Conservation (phyloP, 1,140 invertebrate species). For the Drosophila orena region DNA sequence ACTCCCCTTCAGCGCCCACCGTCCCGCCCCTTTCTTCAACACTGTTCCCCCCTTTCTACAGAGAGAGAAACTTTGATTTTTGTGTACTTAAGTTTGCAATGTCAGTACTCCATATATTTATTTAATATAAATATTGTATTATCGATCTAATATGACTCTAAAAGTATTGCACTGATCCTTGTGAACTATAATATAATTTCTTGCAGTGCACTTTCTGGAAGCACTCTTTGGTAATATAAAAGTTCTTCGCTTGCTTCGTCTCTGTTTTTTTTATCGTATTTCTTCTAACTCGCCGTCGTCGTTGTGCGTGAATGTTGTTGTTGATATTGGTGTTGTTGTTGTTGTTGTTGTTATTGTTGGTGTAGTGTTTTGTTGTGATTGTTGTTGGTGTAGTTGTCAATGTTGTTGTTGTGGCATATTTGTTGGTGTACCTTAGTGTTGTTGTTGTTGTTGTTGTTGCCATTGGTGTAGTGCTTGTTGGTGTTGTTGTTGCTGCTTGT, state of each 20-base stretch:
- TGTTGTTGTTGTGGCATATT: conserved; percentile 13
- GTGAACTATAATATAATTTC: too few relatives aligned
- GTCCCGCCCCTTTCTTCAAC: conserved; percentile 5
- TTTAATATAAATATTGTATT: too few relatives aligned
- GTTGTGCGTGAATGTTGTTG: conserved; percentile 65
- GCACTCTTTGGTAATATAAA: conserved; percentile 48
- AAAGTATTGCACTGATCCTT: neutral
- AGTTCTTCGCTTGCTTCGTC: conserved; percentile 43
- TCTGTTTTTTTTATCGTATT: conserved; percentile 71
- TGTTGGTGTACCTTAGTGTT: conserved; percentile 33
- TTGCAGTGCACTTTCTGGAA: conserved; percentile 30
- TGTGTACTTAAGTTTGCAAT: too few relatives aligned
- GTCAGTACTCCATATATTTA: too few relatives aligned
- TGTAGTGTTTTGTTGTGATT: conserved; percentile 30
- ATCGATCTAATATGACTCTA: too few relatives aligned
- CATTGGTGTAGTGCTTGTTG: conserved; percentile 44
- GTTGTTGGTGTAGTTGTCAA: conserved; percentile 6
- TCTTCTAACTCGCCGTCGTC: conserved; percentile 72
- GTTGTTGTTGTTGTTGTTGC: conserved; percentile 53
- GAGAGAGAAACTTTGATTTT: neutral
- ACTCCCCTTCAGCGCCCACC: conserved; percentile 46
- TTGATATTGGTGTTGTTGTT: conserved; percentile 9
- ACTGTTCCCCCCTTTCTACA: neutral
- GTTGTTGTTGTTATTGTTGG: conserved; percentile 42
- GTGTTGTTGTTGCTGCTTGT: conserved; percentile 65